Evolutionary conservation across 2,113 vertebrate species (phyloP).

Genomic region (Saccopteryx leptura): DNA sequence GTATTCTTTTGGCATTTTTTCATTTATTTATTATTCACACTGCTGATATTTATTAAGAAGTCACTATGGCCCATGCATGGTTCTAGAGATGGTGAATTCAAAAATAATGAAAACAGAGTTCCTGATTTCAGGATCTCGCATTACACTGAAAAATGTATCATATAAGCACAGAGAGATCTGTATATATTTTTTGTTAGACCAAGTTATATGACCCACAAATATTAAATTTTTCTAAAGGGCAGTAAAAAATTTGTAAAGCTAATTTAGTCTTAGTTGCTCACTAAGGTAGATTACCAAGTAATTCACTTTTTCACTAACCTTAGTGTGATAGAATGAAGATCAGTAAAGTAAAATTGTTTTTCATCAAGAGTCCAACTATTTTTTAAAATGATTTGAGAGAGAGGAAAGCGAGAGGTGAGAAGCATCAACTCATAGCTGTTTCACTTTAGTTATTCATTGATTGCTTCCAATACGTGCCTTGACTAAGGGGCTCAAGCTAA

Average conservation of each 20-base stretch:
- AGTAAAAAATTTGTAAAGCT: neutral
- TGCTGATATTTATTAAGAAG: neutral
- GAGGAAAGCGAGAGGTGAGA: too few species aligned
- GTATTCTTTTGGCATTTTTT: slow-evolving; percentile 20
- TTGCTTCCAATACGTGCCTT: too few species aligned
- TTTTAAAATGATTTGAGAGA: neutral
- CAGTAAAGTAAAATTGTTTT: neutral
- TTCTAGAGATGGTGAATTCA: neutral
- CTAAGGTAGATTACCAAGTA: neutral
- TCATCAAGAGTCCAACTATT: neutral
- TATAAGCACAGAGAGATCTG: neutral
- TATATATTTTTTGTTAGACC: neutral
- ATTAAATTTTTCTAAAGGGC: neutral
- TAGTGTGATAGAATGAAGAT: neutral
- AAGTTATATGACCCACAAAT: neutral
- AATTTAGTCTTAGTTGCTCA: neutral
- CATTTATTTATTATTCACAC: neutral
- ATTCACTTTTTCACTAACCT: neutral
- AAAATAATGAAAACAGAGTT: neutral
- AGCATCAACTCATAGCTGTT: too few species aligned
- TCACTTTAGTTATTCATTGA: too few species aligned
- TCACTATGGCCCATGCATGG: neutral
- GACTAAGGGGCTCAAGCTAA: too few species aligned
- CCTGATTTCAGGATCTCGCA: neutral
- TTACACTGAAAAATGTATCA: neutral